Evolutionary conservation across 2,113 vertebrate species (phyloP).

Genomic region (Aphyosemion australe): DNA sequence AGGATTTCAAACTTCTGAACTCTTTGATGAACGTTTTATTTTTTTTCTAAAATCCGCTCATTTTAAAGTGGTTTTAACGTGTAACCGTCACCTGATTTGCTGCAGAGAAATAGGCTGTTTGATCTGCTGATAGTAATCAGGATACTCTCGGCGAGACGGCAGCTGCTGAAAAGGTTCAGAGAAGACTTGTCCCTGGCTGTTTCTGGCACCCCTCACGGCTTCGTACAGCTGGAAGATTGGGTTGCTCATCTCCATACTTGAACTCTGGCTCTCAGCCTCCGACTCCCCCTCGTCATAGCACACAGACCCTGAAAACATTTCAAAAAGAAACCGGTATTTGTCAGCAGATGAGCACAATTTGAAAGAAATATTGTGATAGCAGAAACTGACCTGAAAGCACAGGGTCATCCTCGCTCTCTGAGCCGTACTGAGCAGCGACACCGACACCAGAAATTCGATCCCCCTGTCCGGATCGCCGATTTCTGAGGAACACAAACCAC

Average conservation of each 20-base stretch:
- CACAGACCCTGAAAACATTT: slow-evolving; percentile 70
- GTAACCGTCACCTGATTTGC: slow-evolving; percentile 86
- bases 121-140: slow-evolving; percentile 98
- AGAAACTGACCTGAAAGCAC: slow-evolving; percentile 86
- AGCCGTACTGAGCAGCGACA: slow-evolving; percentile 93
- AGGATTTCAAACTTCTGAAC: background rate
- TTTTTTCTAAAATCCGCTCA: too few species aligned
- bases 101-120: slow-evolving; percentile 93
- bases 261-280: slow-evolving; percentile 93
- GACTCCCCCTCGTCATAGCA: slow-evolving; percentile 94
- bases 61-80: background rate
- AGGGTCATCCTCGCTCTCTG: slow-evolving; percentile 96
- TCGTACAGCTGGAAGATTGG: slow-evolving; percentile 97
- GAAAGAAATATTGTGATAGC: background rate
- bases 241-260: slow-evolving; percentile 90
- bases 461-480: slow-evolving; percentile 93
- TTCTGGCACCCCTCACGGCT: slow-evolving; percentile 89
- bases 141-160: slow-evolving; percentile 95
- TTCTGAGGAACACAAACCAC: slow-evolving; percentile 74
- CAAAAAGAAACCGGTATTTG: background rate
- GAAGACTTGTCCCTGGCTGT: slow-evolving; percentile 94
- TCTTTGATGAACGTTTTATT: background rate
- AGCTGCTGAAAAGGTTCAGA: slow-evolving; percentile 95
- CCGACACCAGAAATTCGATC: slow-evolving; percentile 93
- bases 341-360: background rate